Evolutionary conservation across 2,888 invertebrate species (phyloP).

Genomic region (Neoitamus cyanurus): DNA sequence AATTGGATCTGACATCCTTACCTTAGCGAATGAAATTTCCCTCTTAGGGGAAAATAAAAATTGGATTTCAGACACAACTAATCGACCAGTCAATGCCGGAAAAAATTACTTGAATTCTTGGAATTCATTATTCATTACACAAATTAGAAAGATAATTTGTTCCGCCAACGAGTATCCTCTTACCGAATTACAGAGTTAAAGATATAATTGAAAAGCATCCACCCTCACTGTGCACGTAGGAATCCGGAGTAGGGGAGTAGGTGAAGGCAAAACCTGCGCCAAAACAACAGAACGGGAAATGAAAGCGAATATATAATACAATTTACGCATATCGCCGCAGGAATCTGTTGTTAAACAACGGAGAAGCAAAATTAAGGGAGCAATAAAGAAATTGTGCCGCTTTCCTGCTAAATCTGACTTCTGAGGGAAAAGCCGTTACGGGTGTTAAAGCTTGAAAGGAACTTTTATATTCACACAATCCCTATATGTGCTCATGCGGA

Average conservation of each 20-base stretch:
- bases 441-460: neutral
- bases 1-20: too few relatives aligned
- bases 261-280: neutral
- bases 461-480: neutral
- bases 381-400: neutral
- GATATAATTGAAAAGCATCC: neutral
- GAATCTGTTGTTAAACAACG: neutral
- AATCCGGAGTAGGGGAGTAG: neutral
- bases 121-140: neutral
- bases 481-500: neutral
- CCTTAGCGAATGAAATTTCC: too few relatives aligned
- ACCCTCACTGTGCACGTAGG: neutral
- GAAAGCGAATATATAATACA: constrained; percentile 4
- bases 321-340: neutral
- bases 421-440: neutral
- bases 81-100: neutral
- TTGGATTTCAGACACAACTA: neutral
- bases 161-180: neutral
- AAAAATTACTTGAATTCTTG: neutral
- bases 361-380: neutral
- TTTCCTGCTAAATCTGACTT: neutral
- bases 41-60: too few relatives aligned
- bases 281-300: neutral
- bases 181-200: neutral
- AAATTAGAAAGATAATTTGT: neutral